A percentile compares a stretch with the other conserved stretches of the same genome.
phyloP scores from a whole-genome alignment of 1,140 invertebrate genomes.

The Callitettix versicolor region DNA sequence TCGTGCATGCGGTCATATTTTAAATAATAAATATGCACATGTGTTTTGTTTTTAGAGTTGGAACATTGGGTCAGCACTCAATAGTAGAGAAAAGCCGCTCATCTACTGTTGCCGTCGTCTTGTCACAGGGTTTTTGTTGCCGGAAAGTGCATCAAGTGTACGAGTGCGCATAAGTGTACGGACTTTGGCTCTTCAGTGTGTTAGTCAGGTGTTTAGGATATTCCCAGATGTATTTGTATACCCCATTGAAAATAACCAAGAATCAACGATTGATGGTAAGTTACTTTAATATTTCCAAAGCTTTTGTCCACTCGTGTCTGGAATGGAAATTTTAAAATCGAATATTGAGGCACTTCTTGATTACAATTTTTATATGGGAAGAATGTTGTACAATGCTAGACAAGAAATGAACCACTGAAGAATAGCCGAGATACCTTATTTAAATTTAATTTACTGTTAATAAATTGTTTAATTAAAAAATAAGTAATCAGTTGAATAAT shows the following conservation, averaged over 20 bases:
- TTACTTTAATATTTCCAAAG: conserved; percentile 13
- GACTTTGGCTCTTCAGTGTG: conserved; percentile 62
- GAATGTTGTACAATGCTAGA: too few species aligned
- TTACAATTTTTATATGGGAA: too few species aligned
- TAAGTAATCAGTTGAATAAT: too few species aligned
- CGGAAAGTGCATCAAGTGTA: conserved; percentile 48
- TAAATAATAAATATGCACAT: too few species aligned
- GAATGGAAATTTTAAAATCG: too few species aligned
- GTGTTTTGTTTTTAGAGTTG: conserved; percentile 33
- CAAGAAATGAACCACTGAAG: too few species aligned
- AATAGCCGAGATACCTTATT: too few species aligned
- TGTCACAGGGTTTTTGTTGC: conserved; percentile 60
- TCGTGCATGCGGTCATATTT: too few species aligned
- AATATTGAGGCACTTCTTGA: too few species aligned
- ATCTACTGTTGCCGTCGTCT: conserved; percentile 65
- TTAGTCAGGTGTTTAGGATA: conserved; percentile 54
- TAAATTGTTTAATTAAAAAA: too few species aligned
- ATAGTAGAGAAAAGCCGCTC: conserved; percentile 43
- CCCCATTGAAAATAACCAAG: conserved; percentile 43
- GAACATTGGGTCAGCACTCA: conserved; percentile 53
- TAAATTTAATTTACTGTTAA: too few species aligned
- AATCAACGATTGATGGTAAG: conserved; percentile 18
- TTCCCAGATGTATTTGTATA: conserved; percentile 57
- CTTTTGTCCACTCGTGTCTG: too few species aligned
- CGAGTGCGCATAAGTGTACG: conserved; percentile 73